Conservation (phyloP, 1,140 invertebrate species). For the Drosophila micromelanica region DNA sequence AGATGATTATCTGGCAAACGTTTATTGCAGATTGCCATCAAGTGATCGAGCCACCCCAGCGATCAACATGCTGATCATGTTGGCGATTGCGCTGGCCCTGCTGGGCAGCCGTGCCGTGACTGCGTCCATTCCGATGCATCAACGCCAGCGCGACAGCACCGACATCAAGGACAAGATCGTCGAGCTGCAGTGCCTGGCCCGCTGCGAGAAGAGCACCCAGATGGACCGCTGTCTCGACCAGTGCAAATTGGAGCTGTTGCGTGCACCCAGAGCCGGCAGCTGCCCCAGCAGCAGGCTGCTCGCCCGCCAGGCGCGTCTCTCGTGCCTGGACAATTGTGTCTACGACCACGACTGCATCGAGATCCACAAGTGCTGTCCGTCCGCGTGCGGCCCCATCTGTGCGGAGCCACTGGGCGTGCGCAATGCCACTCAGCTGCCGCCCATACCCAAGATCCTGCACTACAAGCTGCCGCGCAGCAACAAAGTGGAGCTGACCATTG, state of each 20-base stretch:
- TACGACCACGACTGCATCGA: conserved; percentile 88
- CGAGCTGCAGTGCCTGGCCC: conserved; percentile 74
- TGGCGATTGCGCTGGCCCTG: conserved; percentile 47
- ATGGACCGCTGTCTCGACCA: conserved; percentile 55
- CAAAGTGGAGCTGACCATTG: conserved; percentile 76
- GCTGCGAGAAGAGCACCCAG: conserved; percentile 45
- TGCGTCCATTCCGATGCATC: conserved; percentile 38
- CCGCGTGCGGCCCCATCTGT: conserved; percentile 88
- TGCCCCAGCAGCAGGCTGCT: conserved; percentile 55
- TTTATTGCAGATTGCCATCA: conserved; percentile 64
- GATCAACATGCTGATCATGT: conserved; percentile 44
- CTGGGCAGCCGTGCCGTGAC: conserved; percentile 29
- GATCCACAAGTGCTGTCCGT: conserved; percentile 88
- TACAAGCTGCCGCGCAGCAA: conserved; percentile 68
- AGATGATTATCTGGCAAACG: conserved; percentile 61
- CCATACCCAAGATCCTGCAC: conserved; percentile 72
- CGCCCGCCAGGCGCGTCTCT: conserved; percentile 57
- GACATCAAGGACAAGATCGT: conserved; percentile 80
- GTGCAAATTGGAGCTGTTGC: conserved; percentile 60
- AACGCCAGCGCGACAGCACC: conserved; percentile 63
- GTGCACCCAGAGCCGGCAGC: conserved; percentile 58
- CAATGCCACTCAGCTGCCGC: conserved; percentile 72
- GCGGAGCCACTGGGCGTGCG: conserved; percentile 86
- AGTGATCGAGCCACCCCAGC: conserved; percentile 20
- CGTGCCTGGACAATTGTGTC: conserved; percentile 87